These are phyloP conservation scores for Oophaga sylvatica DNA, from an alignment of 2,797 vertebrate species.

Conservation along the genomic window DNA sequence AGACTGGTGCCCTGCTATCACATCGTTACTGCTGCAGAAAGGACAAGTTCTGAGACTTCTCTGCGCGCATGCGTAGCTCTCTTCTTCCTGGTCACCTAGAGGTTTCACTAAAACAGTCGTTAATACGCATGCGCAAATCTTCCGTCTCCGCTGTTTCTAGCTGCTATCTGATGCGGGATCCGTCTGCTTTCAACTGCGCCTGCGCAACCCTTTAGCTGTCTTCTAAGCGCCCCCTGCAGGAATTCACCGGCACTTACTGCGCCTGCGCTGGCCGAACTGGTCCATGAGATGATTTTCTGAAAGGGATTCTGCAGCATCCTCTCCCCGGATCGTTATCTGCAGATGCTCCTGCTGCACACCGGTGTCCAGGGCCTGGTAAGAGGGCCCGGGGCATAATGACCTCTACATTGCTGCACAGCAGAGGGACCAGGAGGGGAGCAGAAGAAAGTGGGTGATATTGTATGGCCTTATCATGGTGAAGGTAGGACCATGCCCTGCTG, in stretches of 20 bases:
- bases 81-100: slow-evolving; percentile 18
- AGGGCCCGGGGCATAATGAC: not conserved
- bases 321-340: not conserved
- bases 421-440: not conserved
- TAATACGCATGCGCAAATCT: not conserved
- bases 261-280: slow-evolving; percentile 30
- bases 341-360: not conserved
- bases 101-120: not conserved
- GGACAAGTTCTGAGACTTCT: too few species aligned
- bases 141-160: not conserved
- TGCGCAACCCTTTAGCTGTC: not conserved
- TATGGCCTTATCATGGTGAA: slow-evolving; percentile 37
- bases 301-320: slow-evolving; percentile 38
- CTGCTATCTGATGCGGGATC: slow-evolving; percentile 1
- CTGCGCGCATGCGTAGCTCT: not conserved
- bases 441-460: slow-evolving; percentile 35
- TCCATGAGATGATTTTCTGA: slow-evolving; percentile 43
- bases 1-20: too few species aligned
- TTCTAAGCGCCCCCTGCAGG: slow-evolving; percentile 39
- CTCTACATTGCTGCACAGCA: not conserved
- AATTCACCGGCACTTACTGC: not conserved
- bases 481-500: slow-evolving; percentile 27
- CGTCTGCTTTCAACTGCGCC: slow-evolving; percentile 5
- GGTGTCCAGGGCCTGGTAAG: slow-evolving; percentile 4
- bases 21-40: not conserved